Percentiles rank a stretch among this genome's conserved stretches.
Evolutionary conservation across 1,140 invertebrate genomes (phyloP).

Genomic region (Orchesella cincta): DNA sequence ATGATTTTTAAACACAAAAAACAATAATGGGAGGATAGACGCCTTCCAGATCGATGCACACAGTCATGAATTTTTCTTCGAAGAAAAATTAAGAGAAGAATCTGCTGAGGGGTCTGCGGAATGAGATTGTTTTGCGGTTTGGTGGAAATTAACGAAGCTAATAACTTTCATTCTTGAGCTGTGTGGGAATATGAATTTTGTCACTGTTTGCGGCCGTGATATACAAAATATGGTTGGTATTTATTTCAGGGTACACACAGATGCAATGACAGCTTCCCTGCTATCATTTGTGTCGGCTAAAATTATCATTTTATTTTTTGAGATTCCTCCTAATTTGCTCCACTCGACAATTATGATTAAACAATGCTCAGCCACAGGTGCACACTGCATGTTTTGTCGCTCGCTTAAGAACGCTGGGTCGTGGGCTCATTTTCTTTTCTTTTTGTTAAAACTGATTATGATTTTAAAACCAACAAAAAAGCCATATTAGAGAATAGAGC

Average conservation of each 20-base stretch:
- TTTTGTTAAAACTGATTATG: neutral
- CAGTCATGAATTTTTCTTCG: too few relatives aligned
- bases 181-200: constrained; percentile 16
- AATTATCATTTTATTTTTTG: neutral
- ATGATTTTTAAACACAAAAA: too few relatives aligned
- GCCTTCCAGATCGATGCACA: too few relatives aligned
- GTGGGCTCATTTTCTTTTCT: neutral
- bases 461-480: neutral
- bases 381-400: neutral
- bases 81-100: too few relatives aligned
- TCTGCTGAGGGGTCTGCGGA: too few relatives aligned
- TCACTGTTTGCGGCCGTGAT: neutral
- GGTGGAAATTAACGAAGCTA: constrained; percentile 5
- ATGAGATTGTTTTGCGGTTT: constrained; percentile 15
- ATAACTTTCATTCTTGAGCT: constrained; percentile 3
- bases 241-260: neutral
- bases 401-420: neutral
- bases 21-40: too few relatives aligned
- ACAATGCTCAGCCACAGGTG: neutral
- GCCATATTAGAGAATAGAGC: neutral
- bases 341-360: neutral
- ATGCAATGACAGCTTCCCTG: neutral
- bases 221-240: neutral
- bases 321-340: neutral
- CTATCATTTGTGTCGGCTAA: neutral